Evolutionary conservation across 2,888 invertebrate species (phyloP).

Genomic region (Rapana venosa): DNA sequence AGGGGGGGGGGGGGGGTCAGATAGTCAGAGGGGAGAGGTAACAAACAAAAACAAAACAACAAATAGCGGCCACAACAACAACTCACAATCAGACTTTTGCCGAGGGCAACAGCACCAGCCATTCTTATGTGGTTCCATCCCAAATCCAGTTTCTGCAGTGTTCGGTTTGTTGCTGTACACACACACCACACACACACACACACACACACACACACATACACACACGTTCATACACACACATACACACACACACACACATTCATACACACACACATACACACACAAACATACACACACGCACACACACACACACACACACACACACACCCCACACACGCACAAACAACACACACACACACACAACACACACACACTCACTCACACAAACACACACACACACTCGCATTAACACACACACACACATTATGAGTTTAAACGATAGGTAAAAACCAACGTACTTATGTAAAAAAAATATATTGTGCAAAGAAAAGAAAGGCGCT

Average conservation of each 20-base stretch:
- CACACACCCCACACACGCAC: background rate
- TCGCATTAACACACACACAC: background rate
- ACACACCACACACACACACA: background rate
- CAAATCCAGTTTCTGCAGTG: constrained; percentile 62
- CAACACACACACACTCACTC: constrained; percentile 2
- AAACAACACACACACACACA: too few species aligned
- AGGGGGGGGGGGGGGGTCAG: background rate
- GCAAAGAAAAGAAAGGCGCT: too few species aligned
- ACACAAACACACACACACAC: background rate
- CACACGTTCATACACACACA: constrained; percentile 27
- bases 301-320: background rate
- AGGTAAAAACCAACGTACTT: too few species aligned
- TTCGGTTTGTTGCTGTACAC: constrained; percentile 61
- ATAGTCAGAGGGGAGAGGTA: background rate
- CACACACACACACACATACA: constrained; percentile 21
- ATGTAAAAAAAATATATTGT: too few species aligned
- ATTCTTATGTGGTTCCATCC: constrained; percentile 73
- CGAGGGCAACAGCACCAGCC: constrained; percentile 66
- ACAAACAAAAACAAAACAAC: background rate
- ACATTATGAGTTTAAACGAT: background rate
- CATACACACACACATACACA: constrained; percentile 3
- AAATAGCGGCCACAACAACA: background rate
- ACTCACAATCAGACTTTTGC: constrained; percentile 60
- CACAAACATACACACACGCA: background rate
- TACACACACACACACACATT: background rate